Percentiles rank a stretch among this genome's conserved stretches.
These are phyloP conservation scores for Cepphus grylle DNA, from an alignment of 2,113 vertebrate genomes.

Conservation along the genomic window DNA sequence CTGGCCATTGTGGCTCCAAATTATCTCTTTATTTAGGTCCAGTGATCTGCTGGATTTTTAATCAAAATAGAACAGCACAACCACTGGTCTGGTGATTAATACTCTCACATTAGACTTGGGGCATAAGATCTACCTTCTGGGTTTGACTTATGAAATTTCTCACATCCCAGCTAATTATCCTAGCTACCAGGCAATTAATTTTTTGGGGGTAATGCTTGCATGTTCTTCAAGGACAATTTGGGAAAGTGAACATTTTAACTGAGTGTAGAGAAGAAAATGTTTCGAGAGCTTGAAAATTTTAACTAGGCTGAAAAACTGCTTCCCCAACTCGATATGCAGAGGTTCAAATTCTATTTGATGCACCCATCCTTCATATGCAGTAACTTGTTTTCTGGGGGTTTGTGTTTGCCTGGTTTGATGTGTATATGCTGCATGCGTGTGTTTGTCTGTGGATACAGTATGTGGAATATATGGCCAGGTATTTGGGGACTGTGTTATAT, in stretches of 20 bases:
- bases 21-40: not conserved
- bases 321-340: fast-evolving
- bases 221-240: not conserved
- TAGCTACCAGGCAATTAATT: not conserved
- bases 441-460: not conserved
- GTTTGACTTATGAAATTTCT: not conserved
- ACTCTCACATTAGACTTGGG: not conserved
- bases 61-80: not conserved
- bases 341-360: not conserved
- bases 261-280: not conserved
- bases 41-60: not conserved
- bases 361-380: not conserved
- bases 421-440: not conserved
- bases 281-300: not conserved
- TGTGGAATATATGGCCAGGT: not conserved
- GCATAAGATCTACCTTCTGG: not conserved
- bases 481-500: not conserved
- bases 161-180: not conserved
- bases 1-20: not conserved
- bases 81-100: not conserved
- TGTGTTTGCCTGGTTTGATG: not conserved
- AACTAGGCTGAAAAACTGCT: not conserved
- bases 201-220: not conserved
- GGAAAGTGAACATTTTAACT: not conserved
- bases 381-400: not conserved